Base-by-base conservation (phyloP, 2,888 invertebrate species). In the Trachelus iudaicus region DNA sequence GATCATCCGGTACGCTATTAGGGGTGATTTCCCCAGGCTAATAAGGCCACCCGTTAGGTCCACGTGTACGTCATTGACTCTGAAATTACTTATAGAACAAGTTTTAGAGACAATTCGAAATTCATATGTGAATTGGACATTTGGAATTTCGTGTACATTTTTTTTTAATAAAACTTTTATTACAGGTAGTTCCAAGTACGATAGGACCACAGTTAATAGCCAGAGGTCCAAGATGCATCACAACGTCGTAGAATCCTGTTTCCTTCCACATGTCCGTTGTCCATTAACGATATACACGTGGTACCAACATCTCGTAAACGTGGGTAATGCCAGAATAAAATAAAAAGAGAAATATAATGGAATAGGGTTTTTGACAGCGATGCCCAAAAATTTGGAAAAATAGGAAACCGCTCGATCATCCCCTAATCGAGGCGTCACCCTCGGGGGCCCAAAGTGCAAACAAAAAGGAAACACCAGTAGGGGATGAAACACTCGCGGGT, bases 381-480 rank as follows among this genome's bases (percentile, higher is more conserved):
- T 56, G 56, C 56, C 56, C 56, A 56, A 56, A 56, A 56, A 56
- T 56, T 56, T 80, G 78, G 79, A 79, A 81, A 84, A 81, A 79
- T 80, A 69, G 76, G 75, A 81, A 82, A 83, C 74, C 79, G 83
- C 82, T 81, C 83, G 79, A 83, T 83, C 81, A 83, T 81, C 79
- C 83, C 33, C 71, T 71, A 34, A 34, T 34, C 71, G 34, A 31
- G 33, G 33, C 71, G 71, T 71, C 31, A 34, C 71, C 71, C 33
- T 34, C 31, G 33, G 33, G 13, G 71, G 33, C 77, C 77, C 78
- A 79, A 81, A 82, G 80, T 82, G 80, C 82, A 82, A 83, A 82
- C 76, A 80, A 80, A 78, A 82, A 75, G 73, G 30, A 77, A 81
- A 77, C 56, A 34, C 71, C 37, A 34, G 73, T 34, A 68, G 76